Percentiles rank a stretch among this genome's conserved stretches.
Evolutionary conservation across 2,888 invertebrate genomes (phyloP).

Genomic region (Osmoderma eremita): DNA sequence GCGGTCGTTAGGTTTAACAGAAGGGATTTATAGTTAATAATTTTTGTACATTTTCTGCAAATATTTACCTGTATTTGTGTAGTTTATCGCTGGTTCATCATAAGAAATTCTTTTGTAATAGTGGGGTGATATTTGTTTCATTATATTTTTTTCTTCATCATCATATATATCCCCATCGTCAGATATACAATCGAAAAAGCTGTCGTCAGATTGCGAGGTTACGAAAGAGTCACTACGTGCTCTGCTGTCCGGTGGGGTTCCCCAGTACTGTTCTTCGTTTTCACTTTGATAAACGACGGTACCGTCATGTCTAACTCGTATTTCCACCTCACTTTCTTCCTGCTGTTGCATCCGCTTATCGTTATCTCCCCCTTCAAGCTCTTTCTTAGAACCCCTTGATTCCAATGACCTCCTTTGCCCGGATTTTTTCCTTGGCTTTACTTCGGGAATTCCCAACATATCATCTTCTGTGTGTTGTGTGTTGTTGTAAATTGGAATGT

Average conservation of each 20-base stretch:
- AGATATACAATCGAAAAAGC: conserved; percentile 28
- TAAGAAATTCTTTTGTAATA: neutral
- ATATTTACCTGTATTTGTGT: too few species aligned
- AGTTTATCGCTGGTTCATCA: neutral
- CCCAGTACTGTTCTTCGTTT: conserved; percentile 16
- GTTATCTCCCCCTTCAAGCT: neutral
- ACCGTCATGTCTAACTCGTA: neutral
- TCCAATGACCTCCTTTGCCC: neutral
- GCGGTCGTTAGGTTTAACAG: too few species aligned
- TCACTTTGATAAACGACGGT: conserved; percentile 6
- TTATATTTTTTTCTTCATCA: conserved; percentile 24
- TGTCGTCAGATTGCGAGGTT: conserved; percentile 29
- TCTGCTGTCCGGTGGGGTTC: neutral
- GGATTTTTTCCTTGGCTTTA: conserved; percentile 25
- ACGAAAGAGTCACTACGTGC: conserved; percentile 19
- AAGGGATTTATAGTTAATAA: too few species aligned
- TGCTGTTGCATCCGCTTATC: neutral
- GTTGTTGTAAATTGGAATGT: neutral
- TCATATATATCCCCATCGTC: conserved; percentile 28
- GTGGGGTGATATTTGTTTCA: conserved; percentile 26
- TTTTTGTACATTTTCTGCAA: too few species aligned
- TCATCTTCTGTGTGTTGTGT: neutral
- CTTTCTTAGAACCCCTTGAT: too few species aligned
- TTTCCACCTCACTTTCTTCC: neutral
- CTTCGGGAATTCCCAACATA: neutral